Conservation (phyloP, 2,113 vertebrate species). For the rabbit (Oryctolagus cuniculus) region DNA sequence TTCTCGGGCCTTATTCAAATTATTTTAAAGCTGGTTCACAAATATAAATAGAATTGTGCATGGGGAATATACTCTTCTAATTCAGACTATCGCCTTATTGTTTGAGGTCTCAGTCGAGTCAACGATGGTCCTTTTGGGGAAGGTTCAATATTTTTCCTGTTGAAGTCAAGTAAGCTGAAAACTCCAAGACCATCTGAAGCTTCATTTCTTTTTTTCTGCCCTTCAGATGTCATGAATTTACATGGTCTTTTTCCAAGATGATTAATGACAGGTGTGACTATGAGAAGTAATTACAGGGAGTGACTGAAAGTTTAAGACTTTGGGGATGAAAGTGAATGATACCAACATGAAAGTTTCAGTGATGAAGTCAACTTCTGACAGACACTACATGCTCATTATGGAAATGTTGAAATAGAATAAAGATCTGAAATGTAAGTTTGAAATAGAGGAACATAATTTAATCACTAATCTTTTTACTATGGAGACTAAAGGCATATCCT, state of each 20-base stretch:
- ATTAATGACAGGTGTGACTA: conserved; percentile 86
- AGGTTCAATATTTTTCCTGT: conserved; percentile 64
- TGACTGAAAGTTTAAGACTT: conserved; percentile 85
- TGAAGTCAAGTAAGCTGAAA: conserved; percentile 70
- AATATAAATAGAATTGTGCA: not conserved
- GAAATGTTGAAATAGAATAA: conserved; percentile 82
- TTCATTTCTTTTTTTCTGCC: conserved; percentile 72
- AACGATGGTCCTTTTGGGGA: conserved; percentile 60
- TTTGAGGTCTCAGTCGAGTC: not conserved
- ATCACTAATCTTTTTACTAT: conserved; percentile 64
- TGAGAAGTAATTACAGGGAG: conserved; percentile 84
- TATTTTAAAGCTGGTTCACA: not conserved
- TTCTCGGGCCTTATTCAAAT: not conserved
- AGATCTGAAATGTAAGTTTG: conserved; percentile 79
- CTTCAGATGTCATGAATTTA: conserved; percentile 74
- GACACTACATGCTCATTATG: conserved; percentile 85
- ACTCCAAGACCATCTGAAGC: conserved; percentile 64
- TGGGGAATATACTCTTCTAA: conserved; percentile 42
- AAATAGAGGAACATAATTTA: conserved; percentile 71
- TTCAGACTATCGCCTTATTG: not conserved
- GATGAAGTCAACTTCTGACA: conserved; percentile 85
- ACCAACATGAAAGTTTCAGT: conserved; percentile 83
- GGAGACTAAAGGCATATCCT: conserved; percentile 56
- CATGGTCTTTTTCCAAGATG: conserved; percentile 80
- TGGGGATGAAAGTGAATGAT: conserved; percentile 85